Conservation (phyloP, 92 coral and sea anemone genomes). For the Virgularia gustaviana region DNA sequence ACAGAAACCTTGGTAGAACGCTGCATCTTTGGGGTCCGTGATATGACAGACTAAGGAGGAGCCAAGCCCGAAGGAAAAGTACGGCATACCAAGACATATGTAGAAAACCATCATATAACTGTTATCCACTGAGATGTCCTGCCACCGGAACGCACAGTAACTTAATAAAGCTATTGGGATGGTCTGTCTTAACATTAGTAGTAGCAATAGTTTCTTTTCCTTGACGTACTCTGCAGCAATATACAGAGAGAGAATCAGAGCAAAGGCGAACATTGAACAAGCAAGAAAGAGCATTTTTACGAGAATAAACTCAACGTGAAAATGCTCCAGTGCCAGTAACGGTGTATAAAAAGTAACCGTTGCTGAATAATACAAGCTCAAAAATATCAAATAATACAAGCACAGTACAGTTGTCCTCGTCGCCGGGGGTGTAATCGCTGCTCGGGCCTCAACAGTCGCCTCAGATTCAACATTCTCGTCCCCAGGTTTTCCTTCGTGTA, state of each 20-base stretch:
- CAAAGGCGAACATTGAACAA: conserved; percentile 14
- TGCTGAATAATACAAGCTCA: conserved; percentile 14
- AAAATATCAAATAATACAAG: conserved; percentile 12
- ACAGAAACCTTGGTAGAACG: conserved; percentile 21
- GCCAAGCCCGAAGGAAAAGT: conserved; percentile 18
- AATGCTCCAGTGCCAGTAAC: conserved; percentile 16
- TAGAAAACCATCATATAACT: conserved; percentile 4
- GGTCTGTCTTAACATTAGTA: not conserved
- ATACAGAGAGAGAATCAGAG: conserved; percentile 3
- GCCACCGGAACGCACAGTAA: conserved; percentile 15
- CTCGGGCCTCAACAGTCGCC: not conserved
- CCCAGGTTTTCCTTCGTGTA: not conserved
- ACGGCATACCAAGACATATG: conserved; percentile 11
- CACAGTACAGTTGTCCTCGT: not conserved
- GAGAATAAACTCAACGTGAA: conserved; percentile 14
- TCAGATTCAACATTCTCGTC: not conserved
- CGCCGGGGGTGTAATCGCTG: not conserved
- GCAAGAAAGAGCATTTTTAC: conserved; percentile 22
- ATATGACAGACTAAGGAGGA: conserved; percentile 16
- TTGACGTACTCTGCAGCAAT: conserved; percentile 18
- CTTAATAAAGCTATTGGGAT: not conserved
- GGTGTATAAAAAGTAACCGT: conserved; percentile 32
- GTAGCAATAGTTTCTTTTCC: conserved; percentile 1
- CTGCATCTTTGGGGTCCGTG: conserved; percentile 16
- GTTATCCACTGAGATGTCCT: not conserved